Evolutionary conservation across 1,140 invertebrate genomes (phyloP), one percentile per base, ranked within the genome.

Genomic region (Akabosia matsudoensis): DNA sequence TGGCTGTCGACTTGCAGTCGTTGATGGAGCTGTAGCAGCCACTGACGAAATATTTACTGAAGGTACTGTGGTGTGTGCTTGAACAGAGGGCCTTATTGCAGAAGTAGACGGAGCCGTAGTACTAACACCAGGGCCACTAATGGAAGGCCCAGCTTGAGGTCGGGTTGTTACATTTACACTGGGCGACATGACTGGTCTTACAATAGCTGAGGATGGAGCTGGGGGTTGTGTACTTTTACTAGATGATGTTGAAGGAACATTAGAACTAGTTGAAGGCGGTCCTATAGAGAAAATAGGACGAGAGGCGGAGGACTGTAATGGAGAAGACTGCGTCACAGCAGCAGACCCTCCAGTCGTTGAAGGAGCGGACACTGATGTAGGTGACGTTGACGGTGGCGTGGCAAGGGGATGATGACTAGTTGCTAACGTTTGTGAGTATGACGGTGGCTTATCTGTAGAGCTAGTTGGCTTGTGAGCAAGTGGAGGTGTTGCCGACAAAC

Each of bases 81-180:
- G 61, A 67, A 67, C 61, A 67, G 61, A 67, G 31, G 61, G 61
- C 31, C 61, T 67, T 67, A 67, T 67, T 67, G 30, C 61, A 31
- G 61, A 67, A 67, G 61, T 30, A 16, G 61, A 67, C 1, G 61
- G 61, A 28, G 61, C 61, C 14, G 54, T 24, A 61, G 7, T 45
- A 18, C 37, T 45, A 7, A 45, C 37, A 45, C 37, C 37, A 45
- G 37, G 18, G 7, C 7, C 7, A 45, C 7, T 7, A 24, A 22
- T 67, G 13, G 61, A 67, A 61, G 61, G 61, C 26, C 24, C 61
- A 2, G 54, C 54, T 61, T 61, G 54, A 4, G 61, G 26, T 67
- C 61, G 28, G 61, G 61, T 45, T 10, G 37, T 67, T 1, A 67
- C 61, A 10, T 13, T 67, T 7, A 67, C 61, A 31, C 61, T 67